A percentile compares a stretch with the other conserved stretches of the same genome.
Evolutionary conservation across 2,113 vertebrate species (phyloP).

Genomic region (Hemiscyllium ocellatum): DNA sequence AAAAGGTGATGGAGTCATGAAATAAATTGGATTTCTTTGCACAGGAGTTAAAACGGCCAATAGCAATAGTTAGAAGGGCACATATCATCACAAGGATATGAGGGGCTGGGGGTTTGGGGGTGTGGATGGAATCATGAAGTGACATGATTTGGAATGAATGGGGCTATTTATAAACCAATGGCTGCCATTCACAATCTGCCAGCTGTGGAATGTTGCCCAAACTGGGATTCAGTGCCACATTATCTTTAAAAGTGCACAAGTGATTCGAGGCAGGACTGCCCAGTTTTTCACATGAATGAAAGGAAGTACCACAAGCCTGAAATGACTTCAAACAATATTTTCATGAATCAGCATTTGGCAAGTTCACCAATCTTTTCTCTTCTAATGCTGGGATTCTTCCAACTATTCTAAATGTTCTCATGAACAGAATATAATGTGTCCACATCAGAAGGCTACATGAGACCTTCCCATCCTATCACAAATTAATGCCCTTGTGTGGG

Average conservation of each 20-base stretch:
- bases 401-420: not conserved
- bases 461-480: too few species aligned
- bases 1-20: too few species aligned
- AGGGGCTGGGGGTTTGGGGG: too few species aligned
- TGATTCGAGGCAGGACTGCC: not conserved
- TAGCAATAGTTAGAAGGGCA: too few species aligned
- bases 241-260: not conserved
- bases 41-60: too few species aligned
- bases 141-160: too few species aligned
- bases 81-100: too few species aligned
- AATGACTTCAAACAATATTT: not conserved
- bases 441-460: too few species aligned
- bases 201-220: not conserved
- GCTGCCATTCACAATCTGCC: not conserved
- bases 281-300: not conserved
- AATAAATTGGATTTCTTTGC: too few species aligned
- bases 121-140: too few species aligned
- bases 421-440: not conserved
- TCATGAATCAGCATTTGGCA: not conserved
- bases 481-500: too few species aligned
- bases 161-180: not conserved
- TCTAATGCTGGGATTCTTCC: not conserved
- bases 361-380: not conserved
- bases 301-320: not conserved
- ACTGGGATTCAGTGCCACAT: not conserved